Evolutionary conservation across 2,113 vertebrate species (phyloP).

Genomic region (Colossoma macropomum): DNA sequence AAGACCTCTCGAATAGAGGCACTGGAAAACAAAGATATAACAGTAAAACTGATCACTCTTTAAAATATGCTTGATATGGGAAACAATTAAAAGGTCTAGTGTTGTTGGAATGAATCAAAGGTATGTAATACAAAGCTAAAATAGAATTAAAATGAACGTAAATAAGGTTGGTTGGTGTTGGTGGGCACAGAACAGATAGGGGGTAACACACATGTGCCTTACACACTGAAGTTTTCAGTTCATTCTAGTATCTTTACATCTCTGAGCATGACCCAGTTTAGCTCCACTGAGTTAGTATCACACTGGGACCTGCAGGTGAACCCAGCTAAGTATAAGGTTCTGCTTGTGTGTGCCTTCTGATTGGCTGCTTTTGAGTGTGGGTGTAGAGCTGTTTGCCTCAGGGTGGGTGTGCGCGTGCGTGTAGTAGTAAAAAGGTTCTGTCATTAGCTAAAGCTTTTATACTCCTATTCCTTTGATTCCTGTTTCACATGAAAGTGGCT

Average conservation of each 20-base stretch:
- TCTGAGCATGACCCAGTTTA: constrained; percentile 20
- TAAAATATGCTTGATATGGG: too few relatives aligned
- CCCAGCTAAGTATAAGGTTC: constrained; percentile 19
- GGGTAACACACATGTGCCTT: neutral
- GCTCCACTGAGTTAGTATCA: constrained; percentile 46
- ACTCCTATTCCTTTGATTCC: constrained; percentile 62
- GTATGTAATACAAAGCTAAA: too few relatives aligned
- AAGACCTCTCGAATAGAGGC: too few relatives aligned
- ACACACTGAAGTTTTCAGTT: neutral
- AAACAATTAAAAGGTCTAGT: too few relatives aligned
- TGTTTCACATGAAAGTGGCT: constrained; percentile 55
- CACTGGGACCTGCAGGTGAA: constrained; percentile 40
- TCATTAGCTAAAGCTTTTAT: constrained; percentile 65
- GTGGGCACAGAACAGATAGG: neutral
- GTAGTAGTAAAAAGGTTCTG: constrained; percentile 46
- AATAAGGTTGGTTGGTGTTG: too few relatives aligned
- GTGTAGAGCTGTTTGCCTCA: constrained; percentile 37
- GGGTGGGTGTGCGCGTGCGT: constrained; percentile 20
- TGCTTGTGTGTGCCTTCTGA: constrained; percentile 37
- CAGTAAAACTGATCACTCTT: too few relatives aligned
- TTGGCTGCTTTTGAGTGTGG: constrained; percentile 56
- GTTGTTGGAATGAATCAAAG: too few relatives aligned
- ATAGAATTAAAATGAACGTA: too few relatives aligned
- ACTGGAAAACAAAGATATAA: too few relatives aligned
- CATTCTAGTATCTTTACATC: neutral